Evolutionary conservation across 2,797 vertebrate species (phyloP), one percentile per base, ranked within the genome.

Genomic region (Sus cebifrons): DNA sequence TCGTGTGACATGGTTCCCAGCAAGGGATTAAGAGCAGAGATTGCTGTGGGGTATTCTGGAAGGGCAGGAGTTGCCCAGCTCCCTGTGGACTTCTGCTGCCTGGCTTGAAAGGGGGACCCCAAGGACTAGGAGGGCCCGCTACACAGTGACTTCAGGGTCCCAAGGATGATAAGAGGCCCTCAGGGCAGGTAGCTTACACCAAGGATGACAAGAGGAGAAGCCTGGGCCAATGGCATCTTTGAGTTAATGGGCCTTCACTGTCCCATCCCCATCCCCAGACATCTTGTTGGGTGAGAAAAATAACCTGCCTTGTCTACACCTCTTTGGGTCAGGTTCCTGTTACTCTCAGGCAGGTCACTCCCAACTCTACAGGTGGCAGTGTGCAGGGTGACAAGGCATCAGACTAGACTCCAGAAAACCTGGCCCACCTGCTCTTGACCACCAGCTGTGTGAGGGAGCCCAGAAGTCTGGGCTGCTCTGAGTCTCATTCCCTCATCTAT

Each of bases 131-230:
- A 32, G 32, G 32, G 32, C 32, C 32, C 32, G 2, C 32, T 32
- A 32, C 32, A 32, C 32, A 32, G 32, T 36, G 36, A 36, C 36
- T 36, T 36, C 36, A 36, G 2, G 36, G 44, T 6, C 20, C 5
- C 0, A 4, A 71, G 27, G 52, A 11, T 25, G 36, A 36, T 21
- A 32, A 4, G 3, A 17, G 27, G 11, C 54, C 29, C 58, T 73
- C 56, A 18, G 36, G 29, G 83, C 1, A 0, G 2, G 49, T 56
- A 3, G 0, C 18, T 21, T 9, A 11, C 10, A 18, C n/a, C 0
- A 2, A 64, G 18, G 32, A 36, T n/a, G 2, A 7, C 13, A 2
- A 83, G 65, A 17, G 11, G 36, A 20, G 23, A 67, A 91, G 3
- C 10, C 16, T 23, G 4, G 65, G 29, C 12, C 1, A 0, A 3